Conservation (phyloP, 2,888 invertebrate genomes). For the Lasioglossum lativentre region DNA sequence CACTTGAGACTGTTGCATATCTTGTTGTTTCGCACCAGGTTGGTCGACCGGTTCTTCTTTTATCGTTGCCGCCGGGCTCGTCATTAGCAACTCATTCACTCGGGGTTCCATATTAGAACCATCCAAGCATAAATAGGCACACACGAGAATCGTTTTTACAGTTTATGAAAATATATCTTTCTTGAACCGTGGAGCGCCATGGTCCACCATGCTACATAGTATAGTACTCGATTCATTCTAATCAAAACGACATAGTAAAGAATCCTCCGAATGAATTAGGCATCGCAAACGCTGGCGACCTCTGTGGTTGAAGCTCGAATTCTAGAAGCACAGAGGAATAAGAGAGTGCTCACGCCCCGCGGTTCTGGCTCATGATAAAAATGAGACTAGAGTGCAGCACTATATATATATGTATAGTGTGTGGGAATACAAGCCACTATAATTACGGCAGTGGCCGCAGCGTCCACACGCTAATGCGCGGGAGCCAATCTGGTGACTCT, state of each 20-base stretch:
- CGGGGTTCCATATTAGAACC: slow-evolving; percentile 70
- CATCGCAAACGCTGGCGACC: neutral
- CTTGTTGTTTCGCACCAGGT: slow-evolving; percentile 69
- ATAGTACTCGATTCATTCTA: slow-evolving; percentile 22
- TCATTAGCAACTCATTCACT: slow-evolving; percentile 71
- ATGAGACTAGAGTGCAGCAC: too few species aligned
- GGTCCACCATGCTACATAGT: slow-evolving; percentile 50
- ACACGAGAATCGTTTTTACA: slow-evolving; percentile 41
- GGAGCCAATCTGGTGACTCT: too few species aligned
- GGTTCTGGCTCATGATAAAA: too few species aligned
- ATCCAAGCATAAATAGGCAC: slow-evolving; percentile 7
- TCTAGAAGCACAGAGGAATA: too few species aligned
- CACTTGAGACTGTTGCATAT: slow-evolving; percentile 73
- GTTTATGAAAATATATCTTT: slow-evolving; percentile 53
- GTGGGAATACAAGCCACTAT: too few species aligned
- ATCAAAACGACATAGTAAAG: slow-evolving; percentile 14
- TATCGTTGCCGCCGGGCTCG: slow-evolving; percentile 71
- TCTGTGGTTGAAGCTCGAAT: neutral
- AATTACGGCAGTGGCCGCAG: too few species aligned
- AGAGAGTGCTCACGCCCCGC: too few species aligned
- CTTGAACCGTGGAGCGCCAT: slow-evolving; percentile 56
- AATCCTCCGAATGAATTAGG: neutral
- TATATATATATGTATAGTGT: too few species aligned
- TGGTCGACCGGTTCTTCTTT: slow-evolving; percentile 81
- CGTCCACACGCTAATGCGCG: too few species aligned